phyloP scores from a whole-genome alignment of 1,140 invertebrate genomes.

The Pectinophora gossypiella region DNA sequence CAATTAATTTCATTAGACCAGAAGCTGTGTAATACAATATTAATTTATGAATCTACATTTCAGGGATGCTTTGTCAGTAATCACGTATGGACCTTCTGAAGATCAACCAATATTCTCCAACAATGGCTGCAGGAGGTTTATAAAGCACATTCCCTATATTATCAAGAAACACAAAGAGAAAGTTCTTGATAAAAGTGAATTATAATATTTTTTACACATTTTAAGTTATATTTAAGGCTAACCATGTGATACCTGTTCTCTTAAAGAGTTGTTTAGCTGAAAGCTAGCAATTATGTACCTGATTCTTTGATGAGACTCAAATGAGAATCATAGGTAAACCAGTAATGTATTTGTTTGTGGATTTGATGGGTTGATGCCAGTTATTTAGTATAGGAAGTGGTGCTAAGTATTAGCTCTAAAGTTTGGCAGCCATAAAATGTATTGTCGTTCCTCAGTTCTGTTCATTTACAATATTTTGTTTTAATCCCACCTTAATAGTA shows the following conservation, averaged over 20 bases:
- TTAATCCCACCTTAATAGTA: too few relatives aligned
- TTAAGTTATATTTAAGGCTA: neutral
- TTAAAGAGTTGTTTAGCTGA: neutral
- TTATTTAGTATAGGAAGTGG: too few relatives aligned
- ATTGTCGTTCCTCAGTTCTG: too few relatives aligned
- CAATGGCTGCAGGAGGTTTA: constrained; percentile 70
- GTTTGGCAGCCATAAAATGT: too few relatives aligned
- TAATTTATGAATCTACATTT: too few relatives aligned
- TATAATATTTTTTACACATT: constrained; percentile 3
- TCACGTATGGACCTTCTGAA: constrained; percentile 65
- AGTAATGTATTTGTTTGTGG: neutral
- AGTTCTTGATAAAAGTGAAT: constrained; percentile 11
- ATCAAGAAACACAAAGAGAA: constrained; percentile 55
- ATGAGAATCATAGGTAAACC: neutral
- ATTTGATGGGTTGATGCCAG: too few relatives aligned
- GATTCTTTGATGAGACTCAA: neutral
- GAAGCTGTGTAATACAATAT: too few relatives aligned
- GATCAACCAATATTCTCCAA: constrained; percentile 66
- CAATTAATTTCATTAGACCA: too few relatives aligned
- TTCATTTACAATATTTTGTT: too few relatives aligned
- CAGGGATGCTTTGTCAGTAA: constrained; percentile 63
- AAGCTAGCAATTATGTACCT: neutral
- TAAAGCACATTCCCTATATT: constrained; percentile 63
- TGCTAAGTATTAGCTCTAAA: too few relatives aligned
- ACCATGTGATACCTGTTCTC: neutral